Evolutionary conservation across 2,797 vertebrate species (phyloP).

Genomic region (Myioborus miniatus): DNA sequence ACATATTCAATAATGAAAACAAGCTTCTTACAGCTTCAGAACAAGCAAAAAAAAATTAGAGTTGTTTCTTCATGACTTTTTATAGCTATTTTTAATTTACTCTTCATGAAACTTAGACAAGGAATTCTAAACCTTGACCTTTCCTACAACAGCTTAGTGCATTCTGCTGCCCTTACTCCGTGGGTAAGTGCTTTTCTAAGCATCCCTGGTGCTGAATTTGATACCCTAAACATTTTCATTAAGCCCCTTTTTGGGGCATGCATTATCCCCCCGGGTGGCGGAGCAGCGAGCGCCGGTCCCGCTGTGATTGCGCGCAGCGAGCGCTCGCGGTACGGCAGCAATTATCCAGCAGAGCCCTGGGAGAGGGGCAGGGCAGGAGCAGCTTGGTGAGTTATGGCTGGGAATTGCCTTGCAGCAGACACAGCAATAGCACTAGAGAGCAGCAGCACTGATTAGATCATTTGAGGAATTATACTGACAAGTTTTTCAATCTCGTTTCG

Average conservation of each 20-base stretch:
- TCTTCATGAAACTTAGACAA: background rate
- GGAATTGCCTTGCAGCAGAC: background rate
- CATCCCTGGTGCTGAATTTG: background rate
- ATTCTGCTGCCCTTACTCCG: background rate
- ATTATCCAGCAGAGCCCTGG: background rate
- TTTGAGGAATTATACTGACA: background rate
- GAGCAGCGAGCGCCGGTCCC: background rate
- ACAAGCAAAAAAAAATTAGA: background rate
- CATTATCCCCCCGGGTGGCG: constrained; percentile 52
- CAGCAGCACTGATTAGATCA: background rate
- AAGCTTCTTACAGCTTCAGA: background rate
- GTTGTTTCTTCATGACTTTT: background rate
- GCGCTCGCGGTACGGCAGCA: background rate
- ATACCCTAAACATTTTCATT: constrained; percentile 59
- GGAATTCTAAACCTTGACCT: constrained; percentile 1
- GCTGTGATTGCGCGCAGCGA: background rate
- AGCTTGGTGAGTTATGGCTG: background rate
- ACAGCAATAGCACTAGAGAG: background rate
- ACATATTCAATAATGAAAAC: background rate
- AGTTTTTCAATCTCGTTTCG: background rate
- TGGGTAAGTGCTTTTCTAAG: background rate
- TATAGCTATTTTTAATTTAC: background rate
- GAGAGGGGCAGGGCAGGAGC: background rate
- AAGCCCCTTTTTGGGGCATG: background rate
- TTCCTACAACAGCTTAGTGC: background rate